Evolutionary conservation across 2,113 vertebrate species (phyloP), one percentile per base, ranked within the genome.

Genomic region (Crocuta crocuta): DNA sequence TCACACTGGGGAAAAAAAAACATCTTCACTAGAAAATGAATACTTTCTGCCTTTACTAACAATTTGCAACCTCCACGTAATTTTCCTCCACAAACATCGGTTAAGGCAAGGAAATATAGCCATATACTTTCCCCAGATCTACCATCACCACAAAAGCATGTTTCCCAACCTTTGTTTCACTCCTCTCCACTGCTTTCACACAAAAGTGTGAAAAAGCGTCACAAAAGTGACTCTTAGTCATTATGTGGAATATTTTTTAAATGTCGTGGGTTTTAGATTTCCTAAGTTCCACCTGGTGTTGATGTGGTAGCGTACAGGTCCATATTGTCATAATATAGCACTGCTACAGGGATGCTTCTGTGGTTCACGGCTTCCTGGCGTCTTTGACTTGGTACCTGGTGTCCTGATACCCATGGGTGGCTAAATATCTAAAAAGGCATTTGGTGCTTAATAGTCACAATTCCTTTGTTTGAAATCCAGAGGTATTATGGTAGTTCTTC

Each of bases 1-100:
- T 73, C 50, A 86, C 66, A n/a, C 10, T 92, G 48, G 89, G 43
- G 86, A 96, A 92, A 87, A 92, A 87, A 33, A 17, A 73, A 10
- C 66, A 5, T 74, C 53, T 70, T 87, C 74, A 12, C 3, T 65
- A 50, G 55, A 33, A 80, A 93, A 74, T 31, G 19, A 73, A 71
- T 76, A 55, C 17, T 55, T 93, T 76, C 31, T 86, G 23, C 48
- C 58, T 93, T 92, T 66, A 48, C 5, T 85, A 89, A 65, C n/a
- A 61, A 43, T 31, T 4, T 68, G 35, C 0, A 80, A 4, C 43
- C 1, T 76, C 55, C 15, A 16, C 0, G 45, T 50, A 65, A 58
- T 66, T 90, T 70, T 86, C 68, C n/a, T 93, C 33, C 26, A 26
- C 50, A 91, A 86, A 31, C 73, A 23, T 10, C 76, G 33, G 48